phyloP scores from a whole-genome alignment of 2,113 vertebrate genomes.

The Perccottus glenii region DNA sequence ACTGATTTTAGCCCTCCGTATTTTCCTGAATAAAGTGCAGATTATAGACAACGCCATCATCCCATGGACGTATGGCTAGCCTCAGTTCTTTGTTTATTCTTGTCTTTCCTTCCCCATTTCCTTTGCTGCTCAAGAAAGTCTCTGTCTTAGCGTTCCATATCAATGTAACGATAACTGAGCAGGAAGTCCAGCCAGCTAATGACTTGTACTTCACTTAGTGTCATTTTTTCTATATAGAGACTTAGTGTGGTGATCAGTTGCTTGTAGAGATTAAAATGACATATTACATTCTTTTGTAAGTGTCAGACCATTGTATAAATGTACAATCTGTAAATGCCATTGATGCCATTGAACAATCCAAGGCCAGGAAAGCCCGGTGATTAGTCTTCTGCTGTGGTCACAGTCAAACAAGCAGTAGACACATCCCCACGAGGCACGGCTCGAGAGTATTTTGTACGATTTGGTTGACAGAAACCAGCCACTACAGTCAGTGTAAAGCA shows the following conservation, averaged over 20 bases:
- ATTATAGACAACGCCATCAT: not conserved
- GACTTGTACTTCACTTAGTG: not conserved
- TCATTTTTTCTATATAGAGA: not conserved
- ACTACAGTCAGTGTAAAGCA: constrained; percentile 1
- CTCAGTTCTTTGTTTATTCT: constrained; percentile 27
- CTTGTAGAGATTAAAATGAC: not conserved
- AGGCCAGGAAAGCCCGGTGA: constrained; percentile 52
- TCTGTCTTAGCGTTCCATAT: constrained; percentile 38
- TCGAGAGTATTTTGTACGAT: constrained; percentile 13
- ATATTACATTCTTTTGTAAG: not conserved
- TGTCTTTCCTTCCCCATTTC: constrained; percentile 51
- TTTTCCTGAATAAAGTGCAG: not conserved
- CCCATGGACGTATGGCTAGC: constrained; percentile 3
- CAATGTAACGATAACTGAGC: constrained; percentile 48
- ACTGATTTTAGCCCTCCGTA: not conserved
- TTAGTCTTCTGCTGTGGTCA: constrained; percentile 58
- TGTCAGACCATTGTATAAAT: not conserved
- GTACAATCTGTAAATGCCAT: not conserved
- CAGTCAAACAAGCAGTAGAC: constrained; percentile 5
- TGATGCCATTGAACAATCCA: constrained; percentile 28
- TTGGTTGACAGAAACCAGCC: constrained; percentile 32
- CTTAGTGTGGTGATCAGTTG: not conserved
- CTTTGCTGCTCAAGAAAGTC: constrained; percentile 59
- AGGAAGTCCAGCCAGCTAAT: not conserved
- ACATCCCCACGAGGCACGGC: constrained; percentile 36